Evolutionary conservation across 2,888 invertebrate genomes (phyloP).

Genomic region (Platycheirus albimanus): DNA sequence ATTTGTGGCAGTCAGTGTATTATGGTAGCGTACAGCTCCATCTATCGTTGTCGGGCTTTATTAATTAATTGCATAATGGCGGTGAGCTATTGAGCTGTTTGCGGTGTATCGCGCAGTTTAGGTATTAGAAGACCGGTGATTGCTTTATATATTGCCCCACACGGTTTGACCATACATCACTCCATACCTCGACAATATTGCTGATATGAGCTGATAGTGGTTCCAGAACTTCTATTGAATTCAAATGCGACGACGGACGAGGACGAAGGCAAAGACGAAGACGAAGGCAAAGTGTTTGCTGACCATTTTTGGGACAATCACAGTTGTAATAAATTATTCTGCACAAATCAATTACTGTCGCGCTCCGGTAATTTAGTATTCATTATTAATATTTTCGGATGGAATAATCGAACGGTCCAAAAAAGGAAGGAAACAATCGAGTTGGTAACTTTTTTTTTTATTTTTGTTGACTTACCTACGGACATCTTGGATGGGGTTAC

Average conservation of each 20-base stretch:
- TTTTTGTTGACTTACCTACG: slow-evolving; percentile 71
- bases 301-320: slow-evolving; percentile 64
- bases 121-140: slow-evolving; percentile 27
- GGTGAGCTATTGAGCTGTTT: slow-evolving; percentile 14
- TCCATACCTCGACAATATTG: slow-evolving; percentile 28
- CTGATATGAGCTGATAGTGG: slow-evolving; percentile 8
- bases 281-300: not conserved
- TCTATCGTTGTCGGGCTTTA: slow-evolving; percentile 48
- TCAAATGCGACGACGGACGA: slow-evolving; percentile 34
- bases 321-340: slow-evolving; percentile 69
- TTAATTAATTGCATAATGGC: slow-evolving; percentile 72
- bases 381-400: slow-evolving; percentile 37
- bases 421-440: slow-evolving; percentile 57
- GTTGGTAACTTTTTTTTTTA: slow-evolving; percentile 5
- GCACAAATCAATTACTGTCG: slow-evolving; percentile 60
- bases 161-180: not conserved
- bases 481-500: slow-evolving; percentile 68
- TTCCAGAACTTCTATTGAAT: slow-evolving; percentile 61
- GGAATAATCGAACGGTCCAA: slow-evolving; percentile 35
- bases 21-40: slow-evolving; percentile 48
- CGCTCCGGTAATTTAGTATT: slow-evolving; percentile 33
- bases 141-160: slow-evolving; percentile 37
- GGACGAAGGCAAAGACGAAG: not conserved
- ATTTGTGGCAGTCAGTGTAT: slow-evolving; percentile 42
- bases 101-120: not conserved